A percentile compares a stretch with the other conserved stretches of the same genome.
Conservation (phyloP, 2,113 vertebrate species). For the Myiopsitta monachus region DNA sequence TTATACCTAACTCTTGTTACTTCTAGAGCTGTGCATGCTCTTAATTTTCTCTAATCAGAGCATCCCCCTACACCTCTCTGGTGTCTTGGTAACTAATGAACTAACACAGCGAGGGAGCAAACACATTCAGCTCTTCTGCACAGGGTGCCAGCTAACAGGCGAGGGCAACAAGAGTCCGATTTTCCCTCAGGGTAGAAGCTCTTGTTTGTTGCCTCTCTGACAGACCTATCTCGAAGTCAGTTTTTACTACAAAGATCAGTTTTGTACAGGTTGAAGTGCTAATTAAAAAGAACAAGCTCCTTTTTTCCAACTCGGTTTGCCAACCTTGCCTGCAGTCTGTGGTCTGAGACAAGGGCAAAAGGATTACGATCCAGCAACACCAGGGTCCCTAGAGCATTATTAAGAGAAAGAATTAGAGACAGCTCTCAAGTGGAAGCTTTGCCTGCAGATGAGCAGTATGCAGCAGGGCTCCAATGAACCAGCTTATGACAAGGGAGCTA, state of each 20-base stretch:
- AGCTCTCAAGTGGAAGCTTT: neutral
- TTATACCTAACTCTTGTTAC: neutral
- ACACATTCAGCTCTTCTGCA: neutral
- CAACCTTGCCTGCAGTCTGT: neutral
- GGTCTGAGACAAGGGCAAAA: neutral
- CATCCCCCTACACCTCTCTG: neutral
- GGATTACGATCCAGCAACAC: neutral
- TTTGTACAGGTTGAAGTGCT: neutral
- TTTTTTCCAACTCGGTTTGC: neutral
- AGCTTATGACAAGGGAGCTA: neutral
- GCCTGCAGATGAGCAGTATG: neutral
- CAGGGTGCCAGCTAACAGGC: neutral
- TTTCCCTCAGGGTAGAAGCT: neutral
- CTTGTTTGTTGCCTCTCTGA: neutral
- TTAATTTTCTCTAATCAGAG: neutral
- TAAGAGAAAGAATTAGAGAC: neutral
- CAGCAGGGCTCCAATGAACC: neutral
- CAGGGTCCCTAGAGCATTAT: neutral
- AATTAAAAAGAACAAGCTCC: neutral
- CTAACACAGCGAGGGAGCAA: neutral
- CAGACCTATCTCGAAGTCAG: neutral
- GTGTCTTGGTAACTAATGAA: neutral
- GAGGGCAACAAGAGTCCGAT: neutral
- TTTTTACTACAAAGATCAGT: neutral
- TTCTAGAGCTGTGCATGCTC: neutral